phyloP scores from a whole-genome alignment of 1,140 invertebrate species.

The Pogonomyrmex barbatus region DNA sequence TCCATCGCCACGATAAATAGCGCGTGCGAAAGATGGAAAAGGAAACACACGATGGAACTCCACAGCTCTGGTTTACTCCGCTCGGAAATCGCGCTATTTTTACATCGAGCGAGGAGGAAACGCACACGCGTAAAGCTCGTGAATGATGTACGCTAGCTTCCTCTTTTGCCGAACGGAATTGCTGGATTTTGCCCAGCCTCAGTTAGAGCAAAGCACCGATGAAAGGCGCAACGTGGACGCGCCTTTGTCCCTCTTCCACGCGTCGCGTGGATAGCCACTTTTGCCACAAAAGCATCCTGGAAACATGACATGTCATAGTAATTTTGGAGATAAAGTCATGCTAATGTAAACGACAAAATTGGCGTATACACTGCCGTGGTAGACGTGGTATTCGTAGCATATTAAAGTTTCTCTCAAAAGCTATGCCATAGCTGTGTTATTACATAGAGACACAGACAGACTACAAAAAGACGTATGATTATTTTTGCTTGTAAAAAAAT shows the following conservation, averaged over 20 bases:
- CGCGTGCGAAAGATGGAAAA: conserved; percentile 20
- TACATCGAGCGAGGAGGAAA: not conserved
- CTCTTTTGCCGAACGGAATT: conserved; percentile 3
- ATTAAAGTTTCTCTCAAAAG: not conserved
- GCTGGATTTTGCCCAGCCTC: conserved; percentile 33
- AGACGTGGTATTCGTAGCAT: not conserved
- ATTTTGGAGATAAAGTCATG: not conserved
- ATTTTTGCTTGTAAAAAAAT: no score
- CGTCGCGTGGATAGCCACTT: conserved; percentile 24
- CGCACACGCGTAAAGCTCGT: not conserved
- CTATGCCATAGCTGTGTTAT: not conserved
- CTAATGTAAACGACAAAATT: conserved; percentile 25
- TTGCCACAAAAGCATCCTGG: not conserved
- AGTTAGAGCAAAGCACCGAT: not conserved
- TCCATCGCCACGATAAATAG: conserved; percentile 36
- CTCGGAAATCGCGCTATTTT: conserved; percentile 33
- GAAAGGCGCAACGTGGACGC: conserved; percentile 2
- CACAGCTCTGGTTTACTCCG: conserved; percentile 8
- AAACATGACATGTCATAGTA: not conserved
- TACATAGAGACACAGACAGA: not conserved
- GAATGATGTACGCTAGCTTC: conserved; percentile 10
- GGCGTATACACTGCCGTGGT: not conserved
- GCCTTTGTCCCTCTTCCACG: conserved; percentile 8
- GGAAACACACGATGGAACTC: not conserved
- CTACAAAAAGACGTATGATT: no score